Evolutionary conservation across 2,888 invertebrate genomes (phyloP), one percentile per base, ranked within the genome.

Genomic region (Salpingus planirostris): DNA sequence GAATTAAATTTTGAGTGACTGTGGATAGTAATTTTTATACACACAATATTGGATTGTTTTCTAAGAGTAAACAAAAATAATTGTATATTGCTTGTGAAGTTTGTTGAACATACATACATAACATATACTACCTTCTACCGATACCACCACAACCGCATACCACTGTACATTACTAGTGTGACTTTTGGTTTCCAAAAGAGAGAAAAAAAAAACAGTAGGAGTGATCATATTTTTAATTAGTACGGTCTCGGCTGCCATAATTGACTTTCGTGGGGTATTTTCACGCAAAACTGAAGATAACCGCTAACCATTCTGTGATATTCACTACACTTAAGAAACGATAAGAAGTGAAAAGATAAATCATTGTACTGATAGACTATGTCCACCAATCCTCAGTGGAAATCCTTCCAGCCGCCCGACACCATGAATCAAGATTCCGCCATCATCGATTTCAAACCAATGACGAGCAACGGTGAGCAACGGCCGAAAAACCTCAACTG

Each of bases 361-460:
- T 60, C 57, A 57, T 54, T 57, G 59, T 51, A 55, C 49, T 47
- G 49, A 50, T 47, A 54, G 57, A 61, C 62, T 57, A 82, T 84
- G 83, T 81, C 82, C 68, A 80, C 73, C 69, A 81, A 83, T 80
- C 78, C 82, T 80, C 83, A 84, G 81, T 84, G 83, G 83, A 83
- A 81, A 74, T 76, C 78, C 69, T 85, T 86, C 82, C 86, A 87
- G 79, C 83, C 87, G 83, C 84, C 86, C 72, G 63, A 64, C 52
- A 76, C 78, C 74, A 78, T 80, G 73, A 80, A 80, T 70, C 77
- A 81, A 64, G 82, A 86, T 67, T 73, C 78, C 57, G 78, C 84
- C 62, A 78, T 85, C 69, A 77, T 85, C 64, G 84, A 86, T 64
- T 84, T 80, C 67, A 78, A 86, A 70, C 78, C 81, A 59, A 73